A percentile compares a stretch with the other conserved stretches of the same genome.
Evolutionary conservation across 1,140 invertebrate genomes (phyloP).

Genomic region (Mamestra configurata): DNA sequence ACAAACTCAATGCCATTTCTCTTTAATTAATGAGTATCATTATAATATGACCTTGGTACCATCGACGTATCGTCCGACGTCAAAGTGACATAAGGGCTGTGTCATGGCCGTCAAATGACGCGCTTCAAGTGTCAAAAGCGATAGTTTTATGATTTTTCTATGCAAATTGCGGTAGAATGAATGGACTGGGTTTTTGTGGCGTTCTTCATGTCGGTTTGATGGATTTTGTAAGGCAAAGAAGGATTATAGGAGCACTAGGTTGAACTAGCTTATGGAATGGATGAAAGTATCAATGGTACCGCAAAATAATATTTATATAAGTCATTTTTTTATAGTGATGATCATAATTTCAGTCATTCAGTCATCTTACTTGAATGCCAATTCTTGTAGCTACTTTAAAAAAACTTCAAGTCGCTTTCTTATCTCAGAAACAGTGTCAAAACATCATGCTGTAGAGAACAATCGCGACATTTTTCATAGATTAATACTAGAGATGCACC

Average conservation of each 20-base stretch:
- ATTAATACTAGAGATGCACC: no score
- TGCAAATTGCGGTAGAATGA: constrained; percentile 72
- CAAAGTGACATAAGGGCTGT: background rate
- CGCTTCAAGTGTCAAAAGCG: constrained; percentile 5
- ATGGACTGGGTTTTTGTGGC: constrained; percentile 63
- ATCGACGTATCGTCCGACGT: background rate
- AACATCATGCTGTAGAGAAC: no score
- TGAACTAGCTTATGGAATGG: no score
- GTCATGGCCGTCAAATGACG: constrained; percentile 11
- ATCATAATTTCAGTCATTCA: no score
- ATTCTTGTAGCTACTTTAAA: no score
- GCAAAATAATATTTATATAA: no score
- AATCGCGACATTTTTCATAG: no score
- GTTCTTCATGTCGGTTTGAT: constrained; percentile 49
- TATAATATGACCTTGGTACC: constrained; percentile 15
- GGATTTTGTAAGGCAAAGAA: background rate
- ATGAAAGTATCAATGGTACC: no score
- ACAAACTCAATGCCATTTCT: background rate
- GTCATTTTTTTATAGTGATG: no score
- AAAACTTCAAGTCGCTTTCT: no score
- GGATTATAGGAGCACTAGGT: background rate
- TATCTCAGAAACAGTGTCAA: no score
- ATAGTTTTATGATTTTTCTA: constrained; percentile 65
- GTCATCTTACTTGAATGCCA: no score
- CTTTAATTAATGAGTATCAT: constrained; percentile 29